phyloP scores from a whole-genome alignment of 2,797 vertebrate genomes.

The Periophthalmus magnuspinnatus region DNA sequence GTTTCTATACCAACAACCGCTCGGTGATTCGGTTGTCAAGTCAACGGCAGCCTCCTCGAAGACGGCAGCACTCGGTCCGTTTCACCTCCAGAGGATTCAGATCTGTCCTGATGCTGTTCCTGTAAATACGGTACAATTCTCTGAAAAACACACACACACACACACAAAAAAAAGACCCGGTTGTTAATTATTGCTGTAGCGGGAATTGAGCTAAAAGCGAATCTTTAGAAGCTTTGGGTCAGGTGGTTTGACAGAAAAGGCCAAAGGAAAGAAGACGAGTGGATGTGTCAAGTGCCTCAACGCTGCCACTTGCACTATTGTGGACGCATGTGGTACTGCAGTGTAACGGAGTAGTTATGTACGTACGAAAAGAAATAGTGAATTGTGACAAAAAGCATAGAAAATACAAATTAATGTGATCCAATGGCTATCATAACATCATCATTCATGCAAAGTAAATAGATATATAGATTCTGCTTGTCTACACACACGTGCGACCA shows the following conservation, averaged over 20 bases:
- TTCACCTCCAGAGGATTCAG: conserved; percentile 40
- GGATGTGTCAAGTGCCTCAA: background rate
- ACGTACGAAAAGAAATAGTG: background rate
- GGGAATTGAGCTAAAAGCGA: too few relatives aligned
- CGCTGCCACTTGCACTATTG: background rate
- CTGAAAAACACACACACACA: too few relatives aligned
- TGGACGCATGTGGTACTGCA: background rate
- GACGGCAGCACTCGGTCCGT: conserved; percentile 42
- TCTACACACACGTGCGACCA: background rate
- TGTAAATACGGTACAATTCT: background rate
- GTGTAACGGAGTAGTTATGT: background rate
- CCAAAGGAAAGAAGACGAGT: background rate
- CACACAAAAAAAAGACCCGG: background rate
- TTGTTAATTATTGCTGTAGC: background rate
- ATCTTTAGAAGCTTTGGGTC: background rate
- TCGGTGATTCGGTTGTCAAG: conserved; percentile 69
- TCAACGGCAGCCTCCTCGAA: conserved; percentile 63
- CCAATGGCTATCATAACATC: too few relatives aligned
- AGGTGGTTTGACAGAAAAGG: background rate
- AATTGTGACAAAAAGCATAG: background rate
- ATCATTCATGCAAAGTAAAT: too few relatives aligned
- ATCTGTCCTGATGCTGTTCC: conserved; percentile 26
- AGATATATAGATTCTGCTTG: too few relatives aligned
- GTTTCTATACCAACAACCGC: conserved; percentile 58
- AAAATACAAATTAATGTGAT: background rate